Conservation (phyloP, 2,888 invertebrate genomes). For the Anagyrus pseudococci region DNA sequence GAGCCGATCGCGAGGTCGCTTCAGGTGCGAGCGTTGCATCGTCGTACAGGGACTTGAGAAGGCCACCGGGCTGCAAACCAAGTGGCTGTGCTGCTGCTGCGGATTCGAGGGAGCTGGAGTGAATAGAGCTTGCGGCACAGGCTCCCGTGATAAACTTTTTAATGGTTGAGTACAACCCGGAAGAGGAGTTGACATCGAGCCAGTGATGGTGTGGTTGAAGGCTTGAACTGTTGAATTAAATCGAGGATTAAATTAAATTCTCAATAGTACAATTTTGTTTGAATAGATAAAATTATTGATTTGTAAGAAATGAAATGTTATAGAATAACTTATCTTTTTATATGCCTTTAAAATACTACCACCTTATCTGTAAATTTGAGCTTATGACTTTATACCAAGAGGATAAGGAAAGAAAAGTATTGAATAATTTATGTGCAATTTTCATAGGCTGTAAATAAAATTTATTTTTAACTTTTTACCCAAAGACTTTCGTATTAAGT, state of each 20-base stretch:
- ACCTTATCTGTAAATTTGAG: too few species aligned
- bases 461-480: too few species aligned
- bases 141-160: too few species aligned
- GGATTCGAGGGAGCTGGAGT: not conserved
- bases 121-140: not conserved
- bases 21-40: constrained; percentile 17
- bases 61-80: not conserved
- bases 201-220: not conserved
- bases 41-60: not conserved
- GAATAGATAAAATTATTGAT: not conserved
- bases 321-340: not conserved
- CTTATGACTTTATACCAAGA: too few species aligned
- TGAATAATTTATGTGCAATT: too few species aligned
- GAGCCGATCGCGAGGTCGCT: constrained; percentile 20
- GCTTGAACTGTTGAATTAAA: not conserved
- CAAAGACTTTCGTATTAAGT: too few species aligned
- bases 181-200: not conserved
- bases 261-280: not conserved
- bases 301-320: not conserved
- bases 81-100: not conserved
- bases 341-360: not conserved
- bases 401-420: too few species aligned
- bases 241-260: not conserved
- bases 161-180: too few species aligned
- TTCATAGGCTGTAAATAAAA: too few species aligned